These are phyloP conservation scores for Numida meleagris DNA, from an alignment of 2,113 vertebrate genomes.

Conservation along the genomic window DNA sequence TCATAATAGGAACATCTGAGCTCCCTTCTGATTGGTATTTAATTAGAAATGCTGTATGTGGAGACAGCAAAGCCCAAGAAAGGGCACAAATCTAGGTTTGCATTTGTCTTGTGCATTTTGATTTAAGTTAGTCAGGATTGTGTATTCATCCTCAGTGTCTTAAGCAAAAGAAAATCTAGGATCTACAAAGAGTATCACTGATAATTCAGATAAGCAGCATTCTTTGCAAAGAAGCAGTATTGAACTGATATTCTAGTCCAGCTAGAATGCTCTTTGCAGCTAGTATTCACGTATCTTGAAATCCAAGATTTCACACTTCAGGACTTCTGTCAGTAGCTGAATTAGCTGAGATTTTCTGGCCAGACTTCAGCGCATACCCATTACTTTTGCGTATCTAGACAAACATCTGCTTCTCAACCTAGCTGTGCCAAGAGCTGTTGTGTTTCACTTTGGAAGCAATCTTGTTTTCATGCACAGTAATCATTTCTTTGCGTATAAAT, in stretches of 20 bases:
- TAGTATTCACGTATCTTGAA: not conserved
- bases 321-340: not conserved
- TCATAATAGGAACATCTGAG: not conserved
- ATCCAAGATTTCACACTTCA: not conserved
- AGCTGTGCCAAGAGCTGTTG: conserved; percentile 19
- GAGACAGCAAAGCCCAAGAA: not conserved
- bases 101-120: not conserved
- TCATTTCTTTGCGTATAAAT: not conserved
- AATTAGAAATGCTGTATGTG: not conserved
- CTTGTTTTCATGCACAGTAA: not conserved
- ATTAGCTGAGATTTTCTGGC: not conserved
- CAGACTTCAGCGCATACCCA: not conserved
- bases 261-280: not conserved
- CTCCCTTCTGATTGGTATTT: not conserved
- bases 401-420: not conserved
- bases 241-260: not conserved
- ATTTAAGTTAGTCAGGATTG: not conserved
- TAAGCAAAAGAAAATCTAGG: not conserved
- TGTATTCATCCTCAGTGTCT: not conserved
- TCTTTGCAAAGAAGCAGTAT: not conserved
- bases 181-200: not conserved
- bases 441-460: not conserved
- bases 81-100: not conserved
- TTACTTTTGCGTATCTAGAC: not conserved
- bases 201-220: not conserved